Evolutionary conservation across 2,113 vertebrate genomes (phyloP), one percentile per base, ranked within the genome.

Genomic region (Struthio camelus): DNA sequence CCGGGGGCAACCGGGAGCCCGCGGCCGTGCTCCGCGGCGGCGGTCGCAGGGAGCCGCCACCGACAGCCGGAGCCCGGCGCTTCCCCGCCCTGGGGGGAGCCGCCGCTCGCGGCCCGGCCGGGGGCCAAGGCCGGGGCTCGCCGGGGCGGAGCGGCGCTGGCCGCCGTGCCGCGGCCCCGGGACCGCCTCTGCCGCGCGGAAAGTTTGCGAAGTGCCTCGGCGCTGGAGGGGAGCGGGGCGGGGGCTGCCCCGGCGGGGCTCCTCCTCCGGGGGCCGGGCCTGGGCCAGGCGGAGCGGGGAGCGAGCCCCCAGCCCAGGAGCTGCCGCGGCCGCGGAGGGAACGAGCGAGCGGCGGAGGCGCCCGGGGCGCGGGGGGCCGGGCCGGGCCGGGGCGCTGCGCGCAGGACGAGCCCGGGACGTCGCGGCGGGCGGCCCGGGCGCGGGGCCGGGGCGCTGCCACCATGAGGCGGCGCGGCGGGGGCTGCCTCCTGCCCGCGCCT

Each of bases 391-490:
- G 81, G 40, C 40, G 82, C 54, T 51, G 94, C 36, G 25, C 54
- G 65, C 81, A 48, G 85, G 58, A 38, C 24, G 51, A 71, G 54
- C 42, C 51, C 81, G 67, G 58, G 77, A 89, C 67, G 64, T 27
- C 24, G 67, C 64, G 76, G 78, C 44, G 15, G 54, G 89, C 77
- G 62, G 75, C 83, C 72, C 70, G 51, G 27, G 95, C 11, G 79
- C 50, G 23, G 81, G 48, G 62, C 69, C 38, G 65, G 75, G 50
- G 61, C 81, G 84, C 95, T 78, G 94, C 93, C 96, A 98, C 94
- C 97, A 98, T 98, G 98, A 96, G 96, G 97, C 91, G 91, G 87
- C 89, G 58, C 65, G 94, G 58, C 87, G 94, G 97, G 95, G 80
- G 84, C 70, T 96, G 88, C 83, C 46, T 80, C 62, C 59, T 69